Evolutionary conservation across 2,113 vertebrate species (phyloP).

Genomic region (Pipa parva): DNA sequence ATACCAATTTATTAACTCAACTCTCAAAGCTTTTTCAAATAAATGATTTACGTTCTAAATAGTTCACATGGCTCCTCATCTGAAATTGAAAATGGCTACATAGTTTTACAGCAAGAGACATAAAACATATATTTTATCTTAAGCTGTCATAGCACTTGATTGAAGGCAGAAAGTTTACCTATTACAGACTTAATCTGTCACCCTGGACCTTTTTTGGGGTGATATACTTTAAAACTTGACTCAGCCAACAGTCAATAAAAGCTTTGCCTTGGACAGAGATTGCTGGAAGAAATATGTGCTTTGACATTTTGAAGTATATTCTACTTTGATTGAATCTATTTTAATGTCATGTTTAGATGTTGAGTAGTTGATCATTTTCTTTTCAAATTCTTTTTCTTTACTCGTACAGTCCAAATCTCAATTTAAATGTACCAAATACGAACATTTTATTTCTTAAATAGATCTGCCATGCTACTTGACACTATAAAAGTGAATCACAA

Average conservation of each 20-base stretch:
- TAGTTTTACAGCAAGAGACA: conserved; percentile 31
- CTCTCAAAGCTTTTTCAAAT: conserved; percentile 33
- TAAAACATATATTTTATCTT: conserved; percentile 37
- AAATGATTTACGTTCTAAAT: conserved; percentile 38
- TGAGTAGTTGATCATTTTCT: conserved; percentile 20
- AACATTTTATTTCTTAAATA: conserved; percentile 27
- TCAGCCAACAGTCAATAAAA: conserved; percentile 39
- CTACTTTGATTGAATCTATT: conserved; percentile 40
- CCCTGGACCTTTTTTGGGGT: conserved; percentile 38
- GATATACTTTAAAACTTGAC: conserved; percentile 34
- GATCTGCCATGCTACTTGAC: conserved; percentile 20
- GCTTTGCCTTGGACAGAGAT: conserved; percentile 25
- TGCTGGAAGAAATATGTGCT: conserved; percentile 36
- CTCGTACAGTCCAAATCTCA: not conserved
- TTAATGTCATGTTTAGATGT: conserved; percentile 34
- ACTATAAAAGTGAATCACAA: not conserved
- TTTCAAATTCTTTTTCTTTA: conserved; percentile 10
- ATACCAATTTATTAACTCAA: conserved; percentile 35
- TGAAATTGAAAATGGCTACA: conserved; percentile 38
- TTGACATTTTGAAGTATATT: conserved; percentile 42
- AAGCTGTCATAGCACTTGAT: conserved; percentile 31
- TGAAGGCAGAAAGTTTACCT: conserved; percentile 33
- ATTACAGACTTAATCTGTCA: conserved; percentile 42
- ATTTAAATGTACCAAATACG: conserved; percentile 15
- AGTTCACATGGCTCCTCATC: conserved; percentile 27